A percentile compares a stretch with the other conserved stretches of the same genome.
Evolutionary conservation across 2,888 invertebrate genomes (phyloP).

Genomic region (Drosophila cracens): DNA sequence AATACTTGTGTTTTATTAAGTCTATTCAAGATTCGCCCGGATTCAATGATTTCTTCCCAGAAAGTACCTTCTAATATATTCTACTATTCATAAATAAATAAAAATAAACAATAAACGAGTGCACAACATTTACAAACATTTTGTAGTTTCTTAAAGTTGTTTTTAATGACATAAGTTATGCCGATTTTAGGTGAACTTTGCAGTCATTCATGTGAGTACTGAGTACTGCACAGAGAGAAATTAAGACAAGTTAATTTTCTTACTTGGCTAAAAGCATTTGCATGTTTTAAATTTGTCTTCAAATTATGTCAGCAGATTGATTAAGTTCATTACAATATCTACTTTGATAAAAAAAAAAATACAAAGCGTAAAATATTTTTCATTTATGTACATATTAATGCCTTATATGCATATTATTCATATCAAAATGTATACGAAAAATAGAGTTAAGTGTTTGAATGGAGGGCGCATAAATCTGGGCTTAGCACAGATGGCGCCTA

Average conservation of each 20-base stretch:
- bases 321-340: not conserved
- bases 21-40: not conserved
- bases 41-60: not conserved
- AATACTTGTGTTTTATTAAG: not conserved
- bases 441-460: not conserved
- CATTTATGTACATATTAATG: not conserved
- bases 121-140: not conserved
- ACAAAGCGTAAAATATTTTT: not conserved
- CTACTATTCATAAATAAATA: not conserved
- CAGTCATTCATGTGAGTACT: too few species aligned
- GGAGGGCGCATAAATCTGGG: not conserved
- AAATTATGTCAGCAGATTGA: not conserved
- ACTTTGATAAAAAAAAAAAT: not conserved
- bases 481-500: not conserved
- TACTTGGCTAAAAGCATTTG: conserved; percentile 12
- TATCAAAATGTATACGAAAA: not conserved
- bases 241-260: not conserved
- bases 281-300: conserved; percentile 5
- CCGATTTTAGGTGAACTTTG: not conserved
- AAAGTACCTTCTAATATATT: not conserved
- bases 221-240: not conserved
- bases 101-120: not conserved
- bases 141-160: not conserved
- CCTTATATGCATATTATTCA: not conserved
- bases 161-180: conserved; percentile 1